Evolutionary conservation across 2,888 invertebrate species (phyloP).

Genomic region (Abrostola tripartita): DNA sequence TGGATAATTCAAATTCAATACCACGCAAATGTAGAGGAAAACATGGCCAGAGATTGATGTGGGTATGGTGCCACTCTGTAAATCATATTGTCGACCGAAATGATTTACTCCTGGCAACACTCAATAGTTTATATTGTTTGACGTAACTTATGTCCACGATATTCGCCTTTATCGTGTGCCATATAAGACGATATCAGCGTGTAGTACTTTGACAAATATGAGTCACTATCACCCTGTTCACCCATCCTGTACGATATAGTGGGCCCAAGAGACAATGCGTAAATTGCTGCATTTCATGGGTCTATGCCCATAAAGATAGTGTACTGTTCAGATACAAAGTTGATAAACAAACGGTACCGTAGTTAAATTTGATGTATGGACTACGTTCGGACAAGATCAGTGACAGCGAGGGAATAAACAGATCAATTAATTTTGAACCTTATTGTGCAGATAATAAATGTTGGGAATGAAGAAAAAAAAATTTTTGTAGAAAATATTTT

Average conservation of each 20-base stretch:
- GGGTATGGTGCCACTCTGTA: conserved; percentile 38
- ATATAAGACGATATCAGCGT: conserved; percentile 41
- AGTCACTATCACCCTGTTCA: conserved; percentile 43
- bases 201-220: conserved; percentile 47
- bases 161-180: conserved; percentile 31
- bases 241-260: conserved; percentile 52
- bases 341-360: conserved; percentile 68
- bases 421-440: conserved; percentile 35
- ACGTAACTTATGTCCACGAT: conserved; percentile 22
- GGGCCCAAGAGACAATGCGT: conserved; percentile 61
- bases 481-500: conserved; percentile 17
- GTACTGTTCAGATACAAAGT: conserved; percentile 64
- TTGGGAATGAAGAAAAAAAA: conserved; percentile 5
- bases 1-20: conserved; percentile 35
- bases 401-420: conserved; percentile 26
- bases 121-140: conserved; percentile 29
- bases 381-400: conserved; percentile 36
- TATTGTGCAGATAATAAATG: conserved; percentile 23
- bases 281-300: conserved; percentile 63
- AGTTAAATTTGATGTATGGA: conserved; percentile 70
- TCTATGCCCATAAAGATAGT: conserved; percentile 67
- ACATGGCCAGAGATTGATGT: conserved; percentile 47
- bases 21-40: conserved; percentile 39
- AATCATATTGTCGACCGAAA: conserved; percentile 54
- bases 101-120: conserved; percentile 48